Conservation (phyloP, 2,113 vertebrate genomes). For the Camelus dromedarius region DNA sequence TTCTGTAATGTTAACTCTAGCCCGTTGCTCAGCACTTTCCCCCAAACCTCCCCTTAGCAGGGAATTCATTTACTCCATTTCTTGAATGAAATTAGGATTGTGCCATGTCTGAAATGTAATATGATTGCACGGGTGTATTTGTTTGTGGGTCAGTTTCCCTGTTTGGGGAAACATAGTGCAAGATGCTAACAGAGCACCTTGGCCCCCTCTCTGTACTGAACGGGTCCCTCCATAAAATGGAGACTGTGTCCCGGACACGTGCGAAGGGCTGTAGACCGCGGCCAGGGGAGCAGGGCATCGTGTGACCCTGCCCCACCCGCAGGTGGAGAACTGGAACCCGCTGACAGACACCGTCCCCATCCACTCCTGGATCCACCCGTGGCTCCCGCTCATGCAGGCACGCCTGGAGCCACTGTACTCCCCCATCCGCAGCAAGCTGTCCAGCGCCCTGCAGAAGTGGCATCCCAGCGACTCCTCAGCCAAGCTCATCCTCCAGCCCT, state of each 20-base stretch:
- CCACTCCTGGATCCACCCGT: slow-evolving; percentile 98
- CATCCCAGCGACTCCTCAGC: slow-evolving; percentile 97
- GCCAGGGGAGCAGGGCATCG: neutral
- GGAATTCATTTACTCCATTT: neutral
- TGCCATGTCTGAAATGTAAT: neutral
- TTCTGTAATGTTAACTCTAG: neutral
- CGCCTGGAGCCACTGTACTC: slow-evolving; percentile 96
- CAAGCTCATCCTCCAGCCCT: slow-evolving; percentile 98
- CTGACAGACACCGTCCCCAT: slow-evolving; percentile 98
- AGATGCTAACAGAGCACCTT: neutral
- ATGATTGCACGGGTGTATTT: neutral
- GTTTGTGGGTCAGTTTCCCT: neutral
- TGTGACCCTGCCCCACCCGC: neutral
- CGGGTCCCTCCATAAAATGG: too few species aligned
- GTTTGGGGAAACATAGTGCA: neutral
- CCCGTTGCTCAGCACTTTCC: neutral
- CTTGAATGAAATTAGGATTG: neutral
- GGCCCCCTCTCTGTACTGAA: neutral
- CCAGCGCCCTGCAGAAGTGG: slow-evolving; percentile 97
- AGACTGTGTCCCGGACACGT: accelerated
- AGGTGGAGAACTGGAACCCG: slow-evolving; percentile 99
- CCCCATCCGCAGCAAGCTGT: slow-evolving; percentile 96
- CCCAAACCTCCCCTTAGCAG: neutral
- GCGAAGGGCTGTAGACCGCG: accelerated
- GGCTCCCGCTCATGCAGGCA: slow-evolving; percentile 95